Percentiles rank a stretch among this genome's conserved stretches.
phyloP scores from a whole-genome alignment of 2,888 invertebrate genomes.

The Alloscopus bannaensis region DNA sequence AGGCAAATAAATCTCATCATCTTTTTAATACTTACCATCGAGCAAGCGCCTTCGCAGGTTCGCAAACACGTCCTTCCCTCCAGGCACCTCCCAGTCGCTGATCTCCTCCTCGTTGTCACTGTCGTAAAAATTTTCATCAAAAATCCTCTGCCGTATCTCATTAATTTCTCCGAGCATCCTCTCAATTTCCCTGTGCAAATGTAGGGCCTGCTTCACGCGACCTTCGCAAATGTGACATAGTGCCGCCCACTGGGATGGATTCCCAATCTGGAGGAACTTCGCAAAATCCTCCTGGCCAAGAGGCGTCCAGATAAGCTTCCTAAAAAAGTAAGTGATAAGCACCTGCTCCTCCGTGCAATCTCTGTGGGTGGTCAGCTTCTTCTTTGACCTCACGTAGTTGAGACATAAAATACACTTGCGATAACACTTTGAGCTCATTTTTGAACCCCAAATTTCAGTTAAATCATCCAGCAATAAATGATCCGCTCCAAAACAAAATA shows the following conservation, averaged over 20 bases:
- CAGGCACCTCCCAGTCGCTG: background rate
- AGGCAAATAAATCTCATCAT: too few relatives aligned
- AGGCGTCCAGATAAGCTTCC: slow-evolving; percentile 16
- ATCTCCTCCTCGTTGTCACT: slow-evolving; percentile 31
- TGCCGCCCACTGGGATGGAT: slow-evolving; percentile 30
- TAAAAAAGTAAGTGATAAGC: slow-evolving; percentile 12
- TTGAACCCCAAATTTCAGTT: too few relatives aligned
- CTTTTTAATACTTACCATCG: too few relatives aligned
- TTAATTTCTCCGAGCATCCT: background rate
- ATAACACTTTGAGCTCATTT: too few relatives aligned
- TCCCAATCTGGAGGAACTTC: slow-evolving; percentile 14
- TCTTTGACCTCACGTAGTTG: slow-evolving; percentile 22
- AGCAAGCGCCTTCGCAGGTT: background rate
- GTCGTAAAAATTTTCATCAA: slow-evolving; percentile 26
- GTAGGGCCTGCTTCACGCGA: slow-evolving; percentile 14
- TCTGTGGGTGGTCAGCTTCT: background rate
- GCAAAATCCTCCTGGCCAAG: background rate
- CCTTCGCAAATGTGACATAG: slow-evolving; percentile 46
- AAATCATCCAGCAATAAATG: too few relatives aligned
- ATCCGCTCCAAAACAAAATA: too few relatives aligned
- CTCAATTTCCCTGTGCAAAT: slow-evolving; percentile 18
- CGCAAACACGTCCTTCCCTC: background rate
- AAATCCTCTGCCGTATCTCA: slow-evolving; percentile 22
- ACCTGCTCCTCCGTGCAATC: slow-evolving; percentile 25
- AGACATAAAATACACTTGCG: slow-evolving; percentile 41